phyloP scores from a whole-genome alignment of 2,797 vertebrate species.

The Brotula barbata region DNA sequence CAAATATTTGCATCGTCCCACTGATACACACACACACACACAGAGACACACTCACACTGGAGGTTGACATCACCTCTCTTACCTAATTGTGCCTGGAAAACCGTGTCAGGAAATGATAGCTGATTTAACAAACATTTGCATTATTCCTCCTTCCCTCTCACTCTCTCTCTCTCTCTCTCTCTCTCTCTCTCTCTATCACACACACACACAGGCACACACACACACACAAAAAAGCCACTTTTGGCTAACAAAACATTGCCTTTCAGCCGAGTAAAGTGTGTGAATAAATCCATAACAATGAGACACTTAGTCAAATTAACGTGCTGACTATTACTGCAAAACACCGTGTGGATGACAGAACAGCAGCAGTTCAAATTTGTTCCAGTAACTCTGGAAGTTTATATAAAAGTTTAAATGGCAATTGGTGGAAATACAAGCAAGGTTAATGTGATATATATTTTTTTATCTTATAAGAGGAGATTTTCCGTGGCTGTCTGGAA shows the following conservation, averaged over 20 bases:
- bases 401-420: constrained; percentile 36
- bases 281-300: constrained; percentile 65
- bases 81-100: constrained; percentile 37
- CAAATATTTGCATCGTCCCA: constrained; percentile 28
- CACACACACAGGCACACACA: constrained; percentile 6
- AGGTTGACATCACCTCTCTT: constrained; percentile 18
- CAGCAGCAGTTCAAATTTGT: constrained; percentile 31
- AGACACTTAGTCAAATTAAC: constrained; percentile 52
- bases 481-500: constrained; percentile 50
- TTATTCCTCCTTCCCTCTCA: constrained; percentile 13
- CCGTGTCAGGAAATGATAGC: constrained; percentile 36
- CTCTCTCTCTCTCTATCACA: constrained; percentile 16
- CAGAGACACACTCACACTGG: neutral
- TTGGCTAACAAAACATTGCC: constrained; percentile 26
- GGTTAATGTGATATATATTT: constrained; percentile 21
- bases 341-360: constrained; percentile 29
- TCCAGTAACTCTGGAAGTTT: constrained; percentile 32
- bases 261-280: constrained; percentile 27
- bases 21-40: constrained; percentile 5
- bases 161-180: constrained; percentile 1
- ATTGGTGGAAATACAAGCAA: neutral
- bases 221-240: neutral
- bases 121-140: constrained; percentile 48
- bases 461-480: too few relatives aligned
- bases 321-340: constrained; percentile 40